phyloP scores from a whole-genome alignment of 2,113 vertebrate species.

The Epinephelus cyanopodus region DNA sequence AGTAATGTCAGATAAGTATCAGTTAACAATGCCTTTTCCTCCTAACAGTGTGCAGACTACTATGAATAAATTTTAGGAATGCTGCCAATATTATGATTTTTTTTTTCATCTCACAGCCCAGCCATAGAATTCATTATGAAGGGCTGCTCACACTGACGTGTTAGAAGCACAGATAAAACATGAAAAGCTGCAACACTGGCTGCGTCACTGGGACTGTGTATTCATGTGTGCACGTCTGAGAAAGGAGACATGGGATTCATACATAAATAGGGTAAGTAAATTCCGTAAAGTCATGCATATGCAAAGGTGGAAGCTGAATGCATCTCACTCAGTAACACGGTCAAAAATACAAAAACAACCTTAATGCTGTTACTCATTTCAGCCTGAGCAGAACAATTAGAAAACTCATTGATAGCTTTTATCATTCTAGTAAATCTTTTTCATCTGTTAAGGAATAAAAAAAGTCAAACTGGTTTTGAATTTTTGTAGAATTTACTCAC shows the following conservation, averaged over 20 bases:
- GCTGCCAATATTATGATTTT: slow-evolving; percentile 1
- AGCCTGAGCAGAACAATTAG: slow-evolving; percentile 18
- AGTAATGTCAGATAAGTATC: background rate
- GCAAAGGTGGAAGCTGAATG: background rate
- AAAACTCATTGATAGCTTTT: slow-evolving; percentile 26
- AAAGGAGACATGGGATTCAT: background rate
- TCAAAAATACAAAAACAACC: background rate
- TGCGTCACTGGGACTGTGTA: background rate
- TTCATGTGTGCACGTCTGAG: background rate
- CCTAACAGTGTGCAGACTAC: background rate
- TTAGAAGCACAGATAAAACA: background rate
- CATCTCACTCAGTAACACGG: background rate
- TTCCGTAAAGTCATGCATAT: background rate
- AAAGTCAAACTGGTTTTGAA: background rate
- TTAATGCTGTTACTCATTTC: slow-evolving; percentile 17
- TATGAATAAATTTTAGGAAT: slow-evolving; percentile 7
- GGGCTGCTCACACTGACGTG: background rate
- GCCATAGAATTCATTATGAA: background rate
- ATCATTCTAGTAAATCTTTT: slow-evolving; percentile 7
- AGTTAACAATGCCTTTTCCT: background rate
- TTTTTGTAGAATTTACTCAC: slow-evolving; percentile 68
- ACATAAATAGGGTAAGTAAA: background rate
- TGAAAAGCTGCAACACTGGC: background rate
- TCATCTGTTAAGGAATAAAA: background rate
- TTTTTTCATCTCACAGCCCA: background rate